Percentiles rank a stretch among this genome's conserved stretches.
phyloP scores from a whole-genome alignment of 2,888 invertebrate species.

The Ecdyonurus torrentis region DNA sequence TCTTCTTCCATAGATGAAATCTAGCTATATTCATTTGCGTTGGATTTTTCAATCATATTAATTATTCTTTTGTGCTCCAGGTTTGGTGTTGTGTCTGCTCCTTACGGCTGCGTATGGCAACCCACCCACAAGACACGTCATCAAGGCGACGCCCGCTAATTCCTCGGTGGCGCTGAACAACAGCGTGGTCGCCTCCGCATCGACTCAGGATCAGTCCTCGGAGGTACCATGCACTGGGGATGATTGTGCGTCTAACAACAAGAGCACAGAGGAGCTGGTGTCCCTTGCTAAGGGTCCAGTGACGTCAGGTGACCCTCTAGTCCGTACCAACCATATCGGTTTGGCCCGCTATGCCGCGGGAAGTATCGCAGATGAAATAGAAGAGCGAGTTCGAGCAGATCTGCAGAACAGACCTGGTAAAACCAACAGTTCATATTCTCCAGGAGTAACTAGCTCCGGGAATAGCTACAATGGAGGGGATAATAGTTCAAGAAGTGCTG shows the following conservation, averaged over 20 bases:
- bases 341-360: not conserved
- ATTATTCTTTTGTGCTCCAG: not conserved
- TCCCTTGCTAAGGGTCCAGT: not conserved
- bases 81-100: not conserved
- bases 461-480: no score
- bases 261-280: not conserved
- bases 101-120: not conserved
- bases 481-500: no score
- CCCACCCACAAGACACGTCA: not conserved
- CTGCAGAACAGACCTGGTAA: not conserved
- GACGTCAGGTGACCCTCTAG: not conserved
- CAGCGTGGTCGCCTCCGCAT: not conserved
- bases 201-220: not conserved
- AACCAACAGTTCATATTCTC: not conserved
- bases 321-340: not conserved
- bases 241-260: not conserved
- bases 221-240: not conserved
- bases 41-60: not conserved
- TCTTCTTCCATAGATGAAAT: no score
- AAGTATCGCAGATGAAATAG: not conserved
- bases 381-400: not conserved
- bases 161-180: not conserved
- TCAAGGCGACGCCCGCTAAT: not conserved
- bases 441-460: not conserved
- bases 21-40: no score